Base-by-base conservation (phyloP, 2,888 invertebrate species). In the Metopia argyrocephala region DNA sequence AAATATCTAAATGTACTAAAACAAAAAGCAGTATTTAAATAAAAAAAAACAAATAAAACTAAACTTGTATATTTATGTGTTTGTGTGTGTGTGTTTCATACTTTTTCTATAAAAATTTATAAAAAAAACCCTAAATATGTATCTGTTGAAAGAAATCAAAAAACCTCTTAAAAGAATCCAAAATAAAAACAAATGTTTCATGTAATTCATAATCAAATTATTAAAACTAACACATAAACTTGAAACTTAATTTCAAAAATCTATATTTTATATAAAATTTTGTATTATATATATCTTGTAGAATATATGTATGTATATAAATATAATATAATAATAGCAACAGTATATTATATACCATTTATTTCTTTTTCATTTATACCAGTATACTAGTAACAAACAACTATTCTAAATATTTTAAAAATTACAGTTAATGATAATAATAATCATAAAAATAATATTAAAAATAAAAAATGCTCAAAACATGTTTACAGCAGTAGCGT, bases 381-480 rank as follows among this genome's bases (percentile, higher is more conserved):
- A n/a, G n/a, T n/a, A n/a, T n/a, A n/a, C n/a, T n/a, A 68, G 27
- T 45, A 57, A 69, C 21, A 31, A 66, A 7, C 5, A 12, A 46
- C 5, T n/a, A n/a, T 62, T 15, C 28, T 15, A 65, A 23, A 52
- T 54, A 59, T 38, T 50, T 52, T 50, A 70, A 27, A 56, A 48
- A 48, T 28, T 7, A 7, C 15, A 45, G 1, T 50, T 31, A 21
- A n/a, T n/a, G n/a, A n/a, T n/a, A 50, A 25, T 23, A 21, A 57
- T 59, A 59, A 21, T 31, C 46, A 48, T 54, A 66, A 48, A 20
- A 12, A 21, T 28, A 69, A 48, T 18, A 59, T 50, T 7, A n/a
- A n/a, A n/a, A n/a, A n/a, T n/a, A n/a, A n/a, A n/a, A n/a, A 38
- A 38, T 38, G 9, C 38, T 38, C 9, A 38, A 38, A 2, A 38